Conservation (phyloP, 1,140 invertebrate genomes). For the Conus betulinus region DNA sequence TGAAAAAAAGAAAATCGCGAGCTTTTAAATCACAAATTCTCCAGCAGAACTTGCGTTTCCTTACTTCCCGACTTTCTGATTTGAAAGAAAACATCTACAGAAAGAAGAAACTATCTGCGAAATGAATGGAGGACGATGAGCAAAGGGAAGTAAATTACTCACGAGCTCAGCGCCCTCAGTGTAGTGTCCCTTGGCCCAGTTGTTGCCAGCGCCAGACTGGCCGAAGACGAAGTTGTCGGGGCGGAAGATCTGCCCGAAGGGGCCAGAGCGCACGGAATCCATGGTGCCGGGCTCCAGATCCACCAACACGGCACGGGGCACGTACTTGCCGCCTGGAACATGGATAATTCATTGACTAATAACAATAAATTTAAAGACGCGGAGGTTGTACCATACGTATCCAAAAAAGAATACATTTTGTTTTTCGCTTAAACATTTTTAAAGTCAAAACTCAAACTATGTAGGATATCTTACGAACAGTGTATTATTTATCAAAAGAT, state of each 20-base stretch:
- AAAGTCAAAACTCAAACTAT: not conserved
- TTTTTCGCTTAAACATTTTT: not conserved
- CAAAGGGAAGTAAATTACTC: not conserved
- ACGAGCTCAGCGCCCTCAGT: conserved; percentile 93
- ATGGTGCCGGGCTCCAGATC: conserved; percentile 97
- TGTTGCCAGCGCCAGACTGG: conserved; percentile 86
- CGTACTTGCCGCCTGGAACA: conserved; percentile 85
- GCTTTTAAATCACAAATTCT: no score
- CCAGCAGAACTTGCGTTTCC: no score
- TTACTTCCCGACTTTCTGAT: not conserved
- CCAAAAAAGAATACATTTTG: not conserved
- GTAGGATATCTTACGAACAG: not conserved
- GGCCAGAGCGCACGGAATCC: conserved; percentile 93
- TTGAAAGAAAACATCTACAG: not conserved
- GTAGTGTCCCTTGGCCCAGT: conserved; percentile 96
- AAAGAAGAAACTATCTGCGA: no score
- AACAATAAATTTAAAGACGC: not conserved
- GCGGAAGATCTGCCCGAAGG: conserved; percentile 87
- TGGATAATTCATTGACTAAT: not conserved
- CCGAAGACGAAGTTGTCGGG: conserved; percentile 84
- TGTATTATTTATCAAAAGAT: not conserved
- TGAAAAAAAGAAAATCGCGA: no score
- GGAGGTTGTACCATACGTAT: not conserved
- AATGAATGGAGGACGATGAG: no score
- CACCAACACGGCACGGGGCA: conserved; percentile 92